Percentiles rank a stretch among this genome's conserved stretches.
Conservation (phyloP, 92 coral and sea anemone genomes). For the Bergia puertoricense region DNA sequence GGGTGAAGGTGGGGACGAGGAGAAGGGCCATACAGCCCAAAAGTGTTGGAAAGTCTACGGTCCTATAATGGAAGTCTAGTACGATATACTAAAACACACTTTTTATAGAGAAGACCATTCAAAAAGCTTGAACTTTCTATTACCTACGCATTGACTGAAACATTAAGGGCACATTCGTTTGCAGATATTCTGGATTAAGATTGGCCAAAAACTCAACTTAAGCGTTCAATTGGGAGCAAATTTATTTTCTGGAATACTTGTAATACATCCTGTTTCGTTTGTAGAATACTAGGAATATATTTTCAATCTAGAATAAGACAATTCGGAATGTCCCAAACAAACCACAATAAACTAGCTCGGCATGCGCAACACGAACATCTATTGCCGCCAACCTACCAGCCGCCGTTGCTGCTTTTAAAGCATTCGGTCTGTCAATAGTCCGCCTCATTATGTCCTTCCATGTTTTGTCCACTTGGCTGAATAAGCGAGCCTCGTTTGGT, state of each 20-base stretch:
- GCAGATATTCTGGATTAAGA: too few species aligned
- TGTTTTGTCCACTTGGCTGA: slow-evolving; percentile 94
- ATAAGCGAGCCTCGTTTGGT: slow-evolving; percentile 93
- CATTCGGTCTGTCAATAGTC: slow-evolving; percentile 94
- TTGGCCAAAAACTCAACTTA: neutral
- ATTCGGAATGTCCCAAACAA: neutral
- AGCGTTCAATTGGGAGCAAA: neutral
- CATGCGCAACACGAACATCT: neutral
- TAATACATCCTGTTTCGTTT: too few species aligned
- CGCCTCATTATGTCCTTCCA: slow-evolving; percentile 99
- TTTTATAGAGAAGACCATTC: too few species aligned
- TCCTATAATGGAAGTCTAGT: too few species aligned
- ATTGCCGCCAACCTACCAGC: slow-evolving; percentile 66
- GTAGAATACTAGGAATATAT: too few species aligned
- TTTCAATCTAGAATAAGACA: neutral
- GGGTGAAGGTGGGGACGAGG: too few species aligned
- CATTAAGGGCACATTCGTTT: too few species aligned
- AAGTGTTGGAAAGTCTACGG: too few species aligned
- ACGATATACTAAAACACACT: too few species aligned
- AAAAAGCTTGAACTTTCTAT: too few species aligned
- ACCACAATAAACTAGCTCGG: neutral
- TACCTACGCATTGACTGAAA: too few species aligned
- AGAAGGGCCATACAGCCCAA: too few species aligned
- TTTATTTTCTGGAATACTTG: neutral
- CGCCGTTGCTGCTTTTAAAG: slow-evolving; percentile 81